Evolutionary conservation across 2,888 invertebrate species (phyloP), one percentile per base, ranked within the genome.

Genomic region (Eupithecia abbreviata): DNA sequence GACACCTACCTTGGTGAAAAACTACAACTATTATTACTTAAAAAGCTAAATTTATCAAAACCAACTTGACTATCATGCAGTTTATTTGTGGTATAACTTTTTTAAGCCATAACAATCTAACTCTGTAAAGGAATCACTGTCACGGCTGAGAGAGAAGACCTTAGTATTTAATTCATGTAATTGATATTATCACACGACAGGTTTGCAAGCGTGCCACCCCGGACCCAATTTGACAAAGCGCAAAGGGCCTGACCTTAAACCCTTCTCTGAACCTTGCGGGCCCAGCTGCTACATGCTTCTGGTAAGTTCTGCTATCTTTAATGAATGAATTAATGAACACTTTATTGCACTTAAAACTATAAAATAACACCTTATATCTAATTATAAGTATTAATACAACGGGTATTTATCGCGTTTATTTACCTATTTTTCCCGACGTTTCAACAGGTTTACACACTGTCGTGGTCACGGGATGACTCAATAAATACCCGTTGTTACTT

Each of bases 211-310:
- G 49, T 98, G 98, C 87, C 98, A 98, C 92, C 98, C 98, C 0
- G 98, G 98, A 47, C 98, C 99, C 3, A 98, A 98, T 93, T 95
- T 98, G 84, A 96, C 97, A 84, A 98, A 98, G 90, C 96, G 98
- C 72, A 97, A 98, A 88, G 98, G 98, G 42, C 98, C 98, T 0
- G 98, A 99, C 88, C 95, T 98, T 80, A 98, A 98, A 90, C 96
- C 97, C 1, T 98, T 98, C 87, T 95, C 96, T 0, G 98, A 98
- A 82, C 97, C 98, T 0, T 99, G 99, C 90, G 97, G 98, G 12
- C 90, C 96, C 49, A 97, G 97, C 85, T 99, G 99, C 91, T 99
- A 97, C 87, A 97, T 98, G 96, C 96, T 98, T 84, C 91, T 98
- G 96, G 98, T 98, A 91, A 95, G 95, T 90, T 43, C 13, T 45